Conservation (phyloP, 2,113 vertebrate species). For the Corynorhinus townsendii region DNA sequence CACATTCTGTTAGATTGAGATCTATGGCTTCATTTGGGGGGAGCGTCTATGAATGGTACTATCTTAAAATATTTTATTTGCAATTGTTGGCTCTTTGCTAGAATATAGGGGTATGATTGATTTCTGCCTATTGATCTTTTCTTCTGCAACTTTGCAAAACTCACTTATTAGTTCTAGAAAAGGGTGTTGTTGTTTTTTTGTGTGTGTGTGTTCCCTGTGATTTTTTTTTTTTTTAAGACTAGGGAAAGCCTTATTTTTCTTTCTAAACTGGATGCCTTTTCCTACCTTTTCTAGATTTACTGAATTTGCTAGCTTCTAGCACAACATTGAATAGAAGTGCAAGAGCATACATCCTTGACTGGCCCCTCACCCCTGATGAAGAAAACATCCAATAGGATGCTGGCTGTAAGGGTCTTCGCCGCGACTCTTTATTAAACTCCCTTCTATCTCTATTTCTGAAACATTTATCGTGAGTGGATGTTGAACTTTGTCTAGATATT, state of each 20-base stretch:
- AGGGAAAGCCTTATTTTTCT: neutral
- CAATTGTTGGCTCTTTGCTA: neutral
- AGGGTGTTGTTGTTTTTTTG: neutral
- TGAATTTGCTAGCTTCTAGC: neutral
- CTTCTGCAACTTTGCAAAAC: neutral
- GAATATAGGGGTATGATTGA: neutral
- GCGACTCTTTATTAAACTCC: neutral
- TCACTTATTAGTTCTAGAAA: neutral
- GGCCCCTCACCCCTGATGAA: neutral
- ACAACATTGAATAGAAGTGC: neutral
- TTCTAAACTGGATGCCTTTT: neutral
- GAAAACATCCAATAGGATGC: neutral
- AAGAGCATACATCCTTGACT: neutral
- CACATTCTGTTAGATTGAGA: neutral
- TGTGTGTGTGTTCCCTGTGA: neutral
- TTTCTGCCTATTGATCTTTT: neutral
- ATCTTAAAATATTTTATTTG: neutral
- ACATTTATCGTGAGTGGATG: neutral
- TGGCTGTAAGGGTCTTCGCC: neutral
- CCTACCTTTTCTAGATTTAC: neutral
- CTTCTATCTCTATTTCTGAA: neutral
- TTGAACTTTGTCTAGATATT: neutral
- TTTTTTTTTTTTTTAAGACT: neutral
- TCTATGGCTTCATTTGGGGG: neutral
- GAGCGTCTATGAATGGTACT: neutral